Evolutionary conservation across 2,797 vertebrate species (phyloP), one percentile per base, ranked within the genome.

Genomic region (Aratinga solstitialis): DNA sequence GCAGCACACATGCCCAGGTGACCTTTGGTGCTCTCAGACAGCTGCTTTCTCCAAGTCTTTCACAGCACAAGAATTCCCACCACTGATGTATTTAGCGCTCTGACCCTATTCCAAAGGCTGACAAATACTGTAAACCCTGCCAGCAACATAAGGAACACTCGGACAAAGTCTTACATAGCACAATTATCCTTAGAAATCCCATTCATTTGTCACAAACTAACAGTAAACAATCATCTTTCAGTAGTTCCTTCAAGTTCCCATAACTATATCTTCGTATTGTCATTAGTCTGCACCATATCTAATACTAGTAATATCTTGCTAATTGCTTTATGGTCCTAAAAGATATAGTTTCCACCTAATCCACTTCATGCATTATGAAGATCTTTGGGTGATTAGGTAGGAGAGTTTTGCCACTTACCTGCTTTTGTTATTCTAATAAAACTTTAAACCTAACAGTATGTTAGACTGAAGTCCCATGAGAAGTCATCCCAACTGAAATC

Each of bases 11-110:
- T 51, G 48, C 16, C 27, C 75, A 91, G 51, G 43, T 61, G 58
- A 91, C 76, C 87, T 80, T 68, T 50, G 91, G 3, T 23, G 47
- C 58, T 94, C 82, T 88, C 72, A 90, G 53, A 67, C 87, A 96
- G 58, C 58, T 96, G 94, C 53, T 50, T 75, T 78, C 56, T 48
- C 48, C 19, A 67, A 65, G 32, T 17, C 66, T 58, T 78, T 36
- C n/a, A 65, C 14, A 59, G 59, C 54, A 81, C 8, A 78, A 67
- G 56, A 96, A 87, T 83, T 87, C 58, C 48, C 68, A 87, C 26
- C 53, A 45, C 65, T 56, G 34, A 48, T 0, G 0, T 61, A 69
- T 51, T 87, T 54, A 72, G 29, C 17, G 23, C 66, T 65, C 20
- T 88, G 71, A 83, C 67, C 50, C 77, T 69, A 10, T 53, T 81